Evolutionary conservation across 1,140 invertebrate species (phyloP), one percentile per base, ranked within the genome.

Genomic region (Laodelphax striatellus): DNA sequence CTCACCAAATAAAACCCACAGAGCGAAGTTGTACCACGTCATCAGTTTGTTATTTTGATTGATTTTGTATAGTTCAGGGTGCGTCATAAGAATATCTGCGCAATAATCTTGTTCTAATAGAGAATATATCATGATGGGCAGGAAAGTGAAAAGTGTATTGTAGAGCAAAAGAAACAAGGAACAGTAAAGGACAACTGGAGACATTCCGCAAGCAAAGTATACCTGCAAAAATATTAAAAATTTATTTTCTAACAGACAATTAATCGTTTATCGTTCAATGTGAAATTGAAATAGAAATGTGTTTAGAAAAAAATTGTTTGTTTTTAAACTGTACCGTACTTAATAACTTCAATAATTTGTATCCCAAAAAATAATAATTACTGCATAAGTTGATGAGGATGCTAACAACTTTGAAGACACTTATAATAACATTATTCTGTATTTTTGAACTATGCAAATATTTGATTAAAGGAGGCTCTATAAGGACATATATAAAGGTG

Each of bases 81-180:
- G 76, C 67, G 74, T 72, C 54, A 90, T 69, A 0, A 94, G 74
- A 21, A 73, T 70, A 16, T 77, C 66, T 3, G 81, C 75, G 0
- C 77, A 71, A 66, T 81, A 80, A 53, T 83, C 77, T 65, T 90
- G 87, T 64, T 90, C 88, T 1, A 85, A 79, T 17, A 90, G 73
- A 4, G 85, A 81, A 57, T 83, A 87, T 0, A 84, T 63, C 9
- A 90, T 70, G 54, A 87, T 80, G 1, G 87, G 88, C 54, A 83
- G 61, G 2, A 84, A 81, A 0, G 87, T 85, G 66, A 88, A 90
- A 19, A 87, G 67, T 41, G 90, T 75, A 70, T 91, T 91, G 71
- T 81, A 90, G 44, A 84, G 71, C 58, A 87, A 88, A 38, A 91
- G 72, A 66, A 84, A 88, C 62, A 87, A 68, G 42, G 43, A 42